These are phyloP conservation scores for Paratilapia polleni DNA, from an alignment of 2,113 vertebrate genomes.

Conservation along the genomic window DNA sequence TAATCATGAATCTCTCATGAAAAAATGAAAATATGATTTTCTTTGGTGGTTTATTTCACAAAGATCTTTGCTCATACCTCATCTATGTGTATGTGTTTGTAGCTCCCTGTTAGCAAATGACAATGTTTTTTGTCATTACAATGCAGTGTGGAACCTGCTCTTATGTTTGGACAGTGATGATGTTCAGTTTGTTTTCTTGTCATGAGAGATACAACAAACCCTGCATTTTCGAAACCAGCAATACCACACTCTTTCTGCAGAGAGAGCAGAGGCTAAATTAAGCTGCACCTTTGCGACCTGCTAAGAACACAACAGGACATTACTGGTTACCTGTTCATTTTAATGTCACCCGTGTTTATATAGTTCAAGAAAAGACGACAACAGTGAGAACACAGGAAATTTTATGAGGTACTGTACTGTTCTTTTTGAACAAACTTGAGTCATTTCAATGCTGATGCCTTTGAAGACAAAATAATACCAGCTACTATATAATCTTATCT, in stretches of 20 bases:
- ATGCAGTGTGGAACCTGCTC: slow-evolving; percentile 13
- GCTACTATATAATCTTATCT: background rate
- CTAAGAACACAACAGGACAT: background rate
- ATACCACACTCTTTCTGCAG: background rate
- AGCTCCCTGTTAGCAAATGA: slow-evolving; percentile 10
- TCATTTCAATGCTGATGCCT: background rate
- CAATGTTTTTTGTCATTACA: slow-evolving; percentile 39
- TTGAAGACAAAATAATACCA: background rate
- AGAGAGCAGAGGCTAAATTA: slow-evolving; percentile 1
- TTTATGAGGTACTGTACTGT: fast-evolving
- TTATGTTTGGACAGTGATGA: slow-evolving; percentile 60
- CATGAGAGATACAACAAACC: slow-evolving; percentile 53
- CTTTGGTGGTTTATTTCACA: background rate
- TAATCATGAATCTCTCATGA: slow-evolving; percentile 41
- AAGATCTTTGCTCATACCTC: slow-evolving; percentile 6
- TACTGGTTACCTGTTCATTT: background rate
- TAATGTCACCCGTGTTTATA: background rate
- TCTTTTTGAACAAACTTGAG: background rate
- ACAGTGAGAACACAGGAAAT: background rate
- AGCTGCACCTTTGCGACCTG: background rate
- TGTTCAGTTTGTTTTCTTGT: slow-evolving; percentile 49
- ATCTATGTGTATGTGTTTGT: background rate
- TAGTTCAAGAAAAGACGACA: background rate
- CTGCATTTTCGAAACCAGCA: slow-evolving; percentile 62
- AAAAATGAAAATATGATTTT: background rate